A percentile compares a stretch with the other conserved stretches of the same genome.
Evolutionary conservation across 2,797 vertebrate genomes (phyloP).

Genomic region (Enteromius afrohamiltoni): DNA sequence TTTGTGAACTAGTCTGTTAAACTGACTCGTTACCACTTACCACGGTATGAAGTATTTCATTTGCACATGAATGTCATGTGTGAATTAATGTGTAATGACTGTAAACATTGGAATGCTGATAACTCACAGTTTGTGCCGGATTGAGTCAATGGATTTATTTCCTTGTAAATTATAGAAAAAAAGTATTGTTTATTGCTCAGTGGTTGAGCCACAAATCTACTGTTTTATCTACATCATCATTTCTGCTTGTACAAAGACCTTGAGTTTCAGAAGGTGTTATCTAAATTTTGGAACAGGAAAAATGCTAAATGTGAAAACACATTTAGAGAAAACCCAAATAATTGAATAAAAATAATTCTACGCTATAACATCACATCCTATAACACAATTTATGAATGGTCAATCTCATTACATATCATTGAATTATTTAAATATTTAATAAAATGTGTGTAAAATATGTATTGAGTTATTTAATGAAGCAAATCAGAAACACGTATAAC

Average conservation of each 20-base stretch:
- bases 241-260: not conserved
- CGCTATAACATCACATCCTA: not conserved
- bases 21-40: not conserved
- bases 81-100: not conserved
- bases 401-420: not conserved
- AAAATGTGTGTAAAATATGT: not conserved
- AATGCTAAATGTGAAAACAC: not conserved
- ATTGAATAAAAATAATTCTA: not conserved
- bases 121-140: constrained; percentile 1
- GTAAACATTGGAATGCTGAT: not conserved
- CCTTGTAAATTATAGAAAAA: not conserved
- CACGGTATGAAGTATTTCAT: not conserved
- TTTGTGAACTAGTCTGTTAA: not conserved
- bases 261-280: not conserved
- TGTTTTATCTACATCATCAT: not conserved
- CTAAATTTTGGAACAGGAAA: not conserved
- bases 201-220: not conserved
- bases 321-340: not conserved
- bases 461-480: not conserved
- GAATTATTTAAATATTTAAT: not conserved
- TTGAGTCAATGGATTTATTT: not conserved
- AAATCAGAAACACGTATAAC: not conserved
- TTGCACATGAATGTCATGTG: constrained; percentile 1
- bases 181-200: not conserved
- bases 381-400: not conserved